Conservation (phyloP, 2,113 vertebrate genomes). For the Argyrosomus japonicus region DNA sequence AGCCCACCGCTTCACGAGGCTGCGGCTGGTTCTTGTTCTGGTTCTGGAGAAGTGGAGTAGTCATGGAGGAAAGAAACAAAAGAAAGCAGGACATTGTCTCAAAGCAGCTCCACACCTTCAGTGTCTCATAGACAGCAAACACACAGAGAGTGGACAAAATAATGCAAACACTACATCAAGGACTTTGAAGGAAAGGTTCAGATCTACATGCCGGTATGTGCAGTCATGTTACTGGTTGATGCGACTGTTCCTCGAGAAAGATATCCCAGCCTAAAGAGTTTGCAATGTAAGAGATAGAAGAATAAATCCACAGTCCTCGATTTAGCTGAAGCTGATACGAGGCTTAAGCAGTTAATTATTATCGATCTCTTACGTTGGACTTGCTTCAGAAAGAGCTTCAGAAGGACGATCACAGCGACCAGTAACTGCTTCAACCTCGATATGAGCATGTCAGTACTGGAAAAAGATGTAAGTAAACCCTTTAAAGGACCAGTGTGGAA, state of each 20-base stretch:
- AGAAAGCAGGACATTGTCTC: conserved; percentile 17
- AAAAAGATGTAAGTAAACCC: not conserved
- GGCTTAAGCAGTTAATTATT: not conserved
- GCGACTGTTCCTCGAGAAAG: not conserved
- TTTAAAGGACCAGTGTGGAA: not conserved
- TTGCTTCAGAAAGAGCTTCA: not conserved
- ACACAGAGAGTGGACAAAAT: conserved; percentile 40
- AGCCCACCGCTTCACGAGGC: conserved; percentile 58
- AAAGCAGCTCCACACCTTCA: conserved; percentile 16
- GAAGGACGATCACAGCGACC: not conserved
- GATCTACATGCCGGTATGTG: not conserved
- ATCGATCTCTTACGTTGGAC: not conserved
- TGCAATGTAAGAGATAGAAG: not conserved
- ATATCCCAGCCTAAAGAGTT: not conserved
- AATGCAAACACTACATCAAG: conserved; percentile 44
- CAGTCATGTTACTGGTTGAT: not conserved
- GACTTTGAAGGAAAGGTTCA: conserved; percentile 52
- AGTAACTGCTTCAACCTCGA: not conserved
- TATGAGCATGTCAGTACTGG: not conserved
- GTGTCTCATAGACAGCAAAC: conserved; percentile 28
- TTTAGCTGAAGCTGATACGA: not conserved
- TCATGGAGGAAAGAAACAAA: not conserved
- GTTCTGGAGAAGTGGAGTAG: conserved; percentile 41
- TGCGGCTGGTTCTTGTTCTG: conserved; percentile 78
- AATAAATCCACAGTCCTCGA: no score